Base-by-base conservation (phyloP, 2,888 invertebrate species). In the Drosophila rellima region DNA sequence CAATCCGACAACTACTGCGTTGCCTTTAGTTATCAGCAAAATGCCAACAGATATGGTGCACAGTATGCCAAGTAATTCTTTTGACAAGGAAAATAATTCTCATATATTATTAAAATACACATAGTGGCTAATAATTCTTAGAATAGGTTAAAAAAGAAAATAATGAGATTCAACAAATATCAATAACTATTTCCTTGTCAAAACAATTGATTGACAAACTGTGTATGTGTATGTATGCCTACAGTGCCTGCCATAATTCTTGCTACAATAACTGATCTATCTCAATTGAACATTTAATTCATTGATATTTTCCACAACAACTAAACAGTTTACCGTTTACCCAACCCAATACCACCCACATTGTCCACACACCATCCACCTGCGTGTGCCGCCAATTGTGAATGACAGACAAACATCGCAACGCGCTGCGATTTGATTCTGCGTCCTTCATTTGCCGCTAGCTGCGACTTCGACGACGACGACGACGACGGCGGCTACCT, bases 1-100 rank as follows among this genome's bases (percentile, higher is more conserved):
- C 54, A 73, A 42, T 29, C 10, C 47, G 48, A 55, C 68, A 68
- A 70, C 74, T 78, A 52, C 56, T 66, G 74, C 71, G 59, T 39
- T 50, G 60, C 61, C 57, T 65, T 61, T 71, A 72, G 77, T 74
- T 74, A 74, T 77, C 77, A 77, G 77, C 59, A 47, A 55, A 39
- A 50, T n/a, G n/a, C 61, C 65, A 66, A 76, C 74, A 76, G 66
- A 71, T 76, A 76, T 63, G 62, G 54, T 40, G 29, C 37, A 15
- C 20, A 42, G 39, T 40, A 13, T 51, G 17, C 54, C 8, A 37
- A 37, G 37, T 37, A 37, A 37, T 37, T 37, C 8, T 10, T 37
- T 37, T 37, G 15, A 37, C 37, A n/a, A 35, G 11, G 3, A 1
- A 33, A 33, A 33, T 33, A 33, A 11, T 33, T 33, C 11, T 13